phyloP scores from a whole-genome alignment of 2,113 vertebrate genomes.

The Alligator sinensis region DNA sequence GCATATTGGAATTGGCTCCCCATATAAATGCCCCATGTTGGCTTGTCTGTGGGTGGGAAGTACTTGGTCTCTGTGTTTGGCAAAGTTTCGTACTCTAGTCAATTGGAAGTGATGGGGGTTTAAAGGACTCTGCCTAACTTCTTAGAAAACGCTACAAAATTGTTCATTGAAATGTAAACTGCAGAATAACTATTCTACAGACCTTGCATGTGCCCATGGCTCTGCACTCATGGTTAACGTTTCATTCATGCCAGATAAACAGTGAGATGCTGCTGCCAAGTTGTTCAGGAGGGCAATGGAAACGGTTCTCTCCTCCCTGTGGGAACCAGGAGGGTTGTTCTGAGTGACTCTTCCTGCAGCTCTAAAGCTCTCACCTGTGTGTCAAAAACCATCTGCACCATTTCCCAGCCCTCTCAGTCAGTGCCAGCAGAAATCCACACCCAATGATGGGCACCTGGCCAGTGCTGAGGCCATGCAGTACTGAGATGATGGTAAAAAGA shows the following conservation, averaged over 20 bases:
- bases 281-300: fast-evolving
- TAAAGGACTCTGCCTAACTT: background rate
- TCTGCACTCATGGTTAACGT: constrained; percentile 6
- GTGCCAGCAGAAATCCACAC: background rate
- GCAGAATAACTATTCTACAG: too few relatives aligned
- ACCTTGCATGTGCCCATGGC: background rate
- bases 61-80: background rate
- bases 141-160: background rate
- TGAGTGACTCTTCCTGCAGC: background rate
- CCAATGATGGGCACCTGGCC: background rate
- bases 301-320: background rate
- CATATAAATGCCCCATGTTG: background rate
- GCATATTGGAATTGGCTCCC: background rate
- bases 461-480: background rate
- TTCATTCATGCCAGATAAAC: constrained; percentile 27
- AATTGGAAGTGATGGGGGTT: background rate
- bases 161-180: background rate
- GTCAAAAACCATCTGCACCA: background rate
- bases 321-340: background rate
- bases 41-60: background rate
- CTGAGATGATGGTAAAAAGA: background rate
- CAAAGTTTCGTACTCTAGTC: background rate
- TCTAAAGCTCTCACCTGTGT: background rate
- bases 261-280: background rate
- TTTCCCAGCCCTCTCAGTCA: background rate